Evolutionary conservation across 1,140 invertebrate species (phyloP), one percentile per base, ranked within the genome.

Genomic region (Philopotamus ludificatus): DNA sequence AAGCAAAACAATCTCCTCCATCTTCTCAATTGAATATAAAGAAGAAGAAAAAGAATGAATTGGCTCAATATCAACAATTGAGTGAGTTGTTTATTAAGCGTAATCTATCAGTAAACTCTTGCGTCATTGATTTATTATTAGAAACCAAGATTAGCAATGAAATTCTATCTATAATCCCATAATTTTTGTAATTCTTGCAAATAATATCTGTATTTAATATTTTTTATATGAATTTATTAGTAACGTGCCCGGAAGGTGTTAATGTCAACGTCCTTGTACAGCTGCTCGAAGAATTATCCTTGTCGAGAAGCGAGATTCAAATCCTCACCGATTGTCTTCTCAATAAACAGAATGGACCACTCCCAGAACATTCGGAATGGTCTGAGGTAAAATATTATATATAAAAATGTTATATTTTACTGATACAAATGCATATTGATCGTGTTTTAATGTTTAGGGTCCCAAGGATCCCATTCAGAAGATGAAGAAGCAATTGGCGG

Each of bases 271-370:
- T 89, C 44, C 73, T 95, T 64, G 85, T 91, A 66, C 84, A 87
- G 21, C 82, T 91, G 3, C 85, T 95, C 9, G 85, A 88, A 67
- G 87, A 88, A 69, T 88, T 91, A 54, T 86, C 90, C 62, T 80
- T 95, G 0, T 92, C 89, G 67, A 88, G 90, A 62, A 87, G 85
- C 45, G 93, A 95, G 76, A 89, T 94, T 65, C 93, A 95, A 80
- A 87, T 89, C 65, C 81, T 95, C 9, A 94, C 94, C 72, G 92
- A 95, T 75, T 85, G 90, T 59, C 81, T 95, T 47, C 79, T 95
- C 23, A 93, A 94, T 76, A 93, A 93, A 73, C 86, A 90, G 72
- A 90, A 91, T 72, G 87, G 86, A 68, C 85, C 86, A 1, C 74
- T 80, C 59, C 81, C 82, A 0, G 84, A 88, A 62, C 85, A 90